Base-by-base conservation (phyloP, 2,888 invertebrate species). In the Philereme vetulata region DNA sequence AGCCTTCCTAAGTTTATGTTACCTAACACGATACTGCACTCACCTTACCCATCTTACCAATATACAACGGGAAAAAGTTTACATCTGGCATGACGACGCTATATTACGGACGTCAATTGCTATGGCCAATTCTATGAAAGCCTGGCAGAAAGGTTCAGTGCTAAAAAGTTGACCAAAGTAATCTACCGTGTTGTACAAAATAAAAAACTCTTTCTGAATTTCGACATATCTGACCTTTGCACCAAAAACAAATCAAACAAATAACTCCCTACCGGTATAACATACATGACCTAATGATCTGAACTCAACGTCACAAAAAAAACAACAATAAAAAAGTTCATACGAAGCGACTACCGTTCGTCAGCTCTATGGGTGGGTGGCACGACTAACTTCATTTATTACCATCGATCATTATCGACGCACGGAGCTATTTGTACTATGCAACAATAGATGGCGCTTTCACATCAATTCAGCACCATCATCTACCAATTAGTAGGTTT, bases 381-480 rank as follows among this genome's bases (percentile, higher is more conserved):
- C 77, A 79, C 73, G 61, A 66, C 88, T 85, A 81, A 85, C 88
- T 88, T 90, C 90, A 90, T 91, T 90, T 86, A 21, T 21, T 21
- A 72, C 77, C 74, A 82, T 81, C 81, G 90, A 91, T 91, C 88
- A 87, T 80, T 88, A 92, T 91, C 91, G 73, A 73, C 74, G 82
- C 90, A 90, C 90, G 89, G 78, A 86, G 84, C 86, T 90, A 92
- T 91, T 87, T 84, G 81, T 88, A 84, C 84, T 85, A 91, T 90
- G 86, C 86, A 87, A 90, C 91, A 90, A 91, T 88, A 90, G 88
- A 90, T 90, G 90, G 90, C 88, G 89, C 85, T 89, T 82, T 82
- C 80, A 74, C 78, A 82, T 80, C 82, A 84, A 88, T 87, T 86
- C 88, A 85, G 88, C 88, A 86, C 74, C 79, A 87, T 89, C 89